Conservation (phyloP, 2,113 vertebrate species). For the Notarius lentiginosus region DNA sequence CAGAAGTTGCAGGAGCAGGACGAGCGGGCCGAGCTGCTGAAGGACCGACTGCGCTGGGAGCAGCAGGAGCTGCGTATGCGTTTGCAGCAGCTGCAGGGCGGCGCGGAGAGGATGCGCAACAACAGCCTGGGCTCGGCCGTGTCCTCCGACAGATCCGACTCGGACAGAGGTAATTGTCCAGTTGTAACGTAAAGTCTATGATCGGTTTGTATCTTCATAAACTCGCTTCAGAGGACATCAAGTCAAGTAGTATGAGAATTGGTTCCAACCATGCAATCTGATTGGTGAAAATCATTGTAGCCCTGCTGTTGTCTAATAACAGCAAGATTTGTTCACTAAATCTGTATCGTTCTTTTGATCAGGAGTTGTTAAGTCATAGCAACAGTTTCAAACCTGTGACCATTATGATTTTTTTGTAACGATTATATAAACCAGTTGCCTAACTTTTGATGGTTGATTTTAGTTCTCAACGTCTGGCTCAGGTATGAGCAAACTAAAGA, state of each 20-base stretch:
- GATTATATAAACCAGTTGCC: too few relatives aligned
- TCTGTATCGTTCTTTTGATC: background rate
- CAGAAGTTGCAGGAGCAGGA: constrained; percentile 91
- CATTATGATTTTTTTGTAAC: background rate
- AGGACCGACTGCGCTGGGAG: constrained; percentile 79
- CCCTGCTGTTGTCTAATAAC: background rate
- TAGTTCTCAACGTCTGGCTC: too few relatives aligned
- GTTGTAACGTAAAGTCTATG: background rate
- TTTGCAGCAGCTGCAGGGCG: constrained; percentile 78
- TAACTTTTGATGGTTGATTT: too few relatives aligned
- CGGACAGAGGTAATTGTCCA: constrained; percentile 77
- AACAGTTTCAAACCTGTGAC: background rate
- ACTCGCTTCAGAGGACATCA: background rate
- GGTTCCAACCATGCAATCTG: background rate
- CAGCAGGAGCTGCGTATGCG: constrained; percentile 79
- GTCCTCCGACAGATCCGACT: constrained; percentile 85
- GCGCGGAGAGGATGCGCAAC: constrained; percentile 74
- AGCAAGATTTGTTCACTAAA: background rate
- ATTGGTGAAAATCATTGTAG: background rate
- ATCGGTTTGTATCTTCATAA: background rate
- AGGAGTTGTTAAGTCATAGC: background rate
- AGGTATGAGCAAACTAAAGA: too few relatives aligned
- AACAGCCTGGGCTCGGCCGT: constrained; percentile 85
- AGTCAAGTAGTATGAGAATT: background rate
- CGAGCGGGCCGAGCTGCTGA: constrained; percentile 75